Base-by-base conservation (phyloP, 2,113 vertebrate species). In the Sorex fumeus region DNA sequence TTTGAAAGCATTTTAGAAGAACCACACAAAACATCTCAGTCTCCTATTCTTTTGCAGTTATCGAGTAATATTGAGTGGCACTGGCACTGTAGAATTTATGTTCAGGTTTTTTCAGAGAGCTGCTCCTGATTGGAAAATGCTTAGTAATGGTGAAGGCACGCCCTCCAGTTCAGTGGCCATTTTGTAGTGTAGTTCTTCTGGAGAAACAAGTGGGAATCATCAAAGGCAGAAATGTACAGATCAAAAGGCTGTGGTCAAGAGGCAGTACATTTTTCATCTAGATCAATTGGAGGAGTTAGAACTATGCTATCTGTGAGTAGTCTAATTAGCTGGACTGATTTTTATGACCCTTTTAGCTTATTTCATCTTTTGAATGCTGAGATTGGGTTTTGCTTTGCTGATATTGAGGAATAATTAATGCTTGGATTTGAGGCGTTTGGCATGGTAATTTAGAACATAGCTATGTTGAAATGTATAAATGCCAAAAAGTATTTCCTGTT, bases 121-220 rank as follows among this genome's bases (percentile, higher is more conserved):
- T 90, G 85, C 93, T 90, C 95, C 85, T 94, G 66, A 79, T 94
- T 74, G 93, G 69, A 96, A 97, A 97, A 80, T 97, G 96, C 95
- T 96, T 96, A 88, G 92, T 96, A 96, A 95, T 90, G 93, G 83
- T 85, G 86, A 53, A 92, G 94, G 84, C 94, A 90, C 87, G 1
- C 95, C 93, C 87, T 94, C 79, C 66, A 64, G 8, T 74, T 89
- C 83, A 93, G 95, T 95, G 95, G 95, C 94, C 93, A 94, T 96
- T 94, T 96, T 96, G 91, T 93, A 81, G 66, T 81, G 27, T 91
- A 79, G 72, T 78, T 85, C 91, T 84, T 88, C 57, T 94, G 78
- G 74, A 91, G 93, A 94, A 94, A 93, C 91, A 94, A 96, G 84
- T 96, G 95, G 84, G 69, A 91, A 36, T 53, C 76, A 43, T 90